Evolutionary conservation across 2,113 vertebrate species (phyloP), one percentile per base, ranked within the genome.

Genomic region (Thamnophis sirtalis): DNA sequence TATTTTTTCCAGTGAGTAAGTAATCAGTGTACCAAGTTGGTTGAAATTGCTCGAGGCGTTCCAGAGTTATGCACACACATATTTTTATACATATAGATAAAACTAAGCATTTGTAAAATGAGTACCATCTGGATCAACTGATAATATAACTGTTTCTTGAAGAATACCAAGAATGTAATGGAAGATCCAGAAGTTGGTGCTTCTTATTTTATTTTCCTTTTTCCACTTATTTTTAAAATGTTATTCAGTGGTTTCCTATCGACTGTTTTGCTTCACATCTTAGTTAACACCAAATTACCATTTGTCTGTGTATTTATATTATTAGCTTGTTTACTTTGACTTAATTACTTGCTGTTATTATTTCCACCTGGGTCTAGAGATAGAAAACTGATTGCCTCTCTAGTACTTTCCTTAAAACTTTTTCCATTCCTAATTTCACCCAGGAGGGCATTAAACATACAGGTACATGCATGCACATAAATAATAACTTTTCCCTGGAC

Each of bases 361-460:
- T 63, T 90, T 87, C 43, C 26, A 49, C 43, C 49, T 90, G 38
- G 58, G 88, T 63, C 56, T 19, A n/a, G 56, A 92, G 56, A 90
- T 28, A 86, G 26, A 33, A 17, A n/a, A 55, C 33, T 90, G 92
- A 92, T 85, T 48, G 17, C 54, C 54, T 90, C 50, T 89, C 88
- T 68, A n/a, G 33, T 48, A 86, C 80, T 84, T 51, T 73, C 88
- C 86, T 90, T 51, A 89, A 89, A 63, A 68, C 33, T 54, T 63
- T 68, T 68, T 24, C 80, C 22, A 84, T 58, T 55, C 68, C 53
- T 90, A 92, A 92, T 92, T 92, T 92, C 87, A 90, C 92, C 50
- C 92, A 33, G 24, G 88, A 86, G 84, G 60, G n/a, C 84, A 90
- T 17, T 73, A 87, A 33, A 73, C 50, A 68, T 15, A 53, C 28